Conservation (phyloP, 2,113 vertebrate genomes). For the Sinocyclocheilus anshuiensis region DNA sequence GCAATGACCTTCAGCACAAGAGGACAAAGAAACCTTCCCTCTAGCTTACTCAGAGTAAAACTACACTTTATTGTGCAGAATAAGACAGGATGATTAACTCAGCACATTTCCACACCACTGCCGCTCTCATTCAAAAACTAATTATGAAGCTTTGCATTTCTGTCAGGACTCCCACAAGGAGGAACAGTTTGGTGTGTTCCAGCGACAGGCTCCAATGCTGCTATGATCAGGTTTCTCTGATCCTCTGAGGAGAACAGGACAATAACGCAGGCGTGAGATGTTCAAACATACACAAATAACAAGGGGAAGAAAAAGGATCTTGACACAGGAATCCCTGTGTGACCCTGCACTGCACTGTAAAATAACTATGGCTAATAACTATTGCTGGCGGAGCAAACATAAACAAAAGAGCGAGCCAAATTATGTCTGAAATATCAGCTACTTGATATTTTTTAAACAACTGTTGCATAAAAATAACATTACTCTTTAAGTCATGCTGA, state of each 20-base stretch:
- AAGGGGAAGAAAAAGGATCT: slow-evolving; percentile 3
- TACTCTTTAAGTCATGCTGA: neutral
- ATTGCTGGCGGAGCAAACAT: neutral
- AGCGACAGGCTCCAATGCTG: slow-evolving; percentile 47
- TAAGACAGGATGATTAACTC: slow-evolving; percentile 45
- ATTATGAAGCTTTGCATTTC: slow-evolving; percentile 65
- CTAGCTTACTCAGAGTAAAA: neutral
- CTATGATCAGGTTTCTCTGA: slow-evolving; percentile 14
- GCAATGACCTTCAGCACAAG: slow-evolving; percentile 2
- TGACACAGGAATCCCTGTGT: slow-evolving; percentile 3
- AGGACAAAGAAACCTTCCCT: slow-evolving; percentile 11
- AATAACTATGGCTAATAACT: neutral
- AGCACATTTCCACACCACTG: slow-evolving; percentile 63
- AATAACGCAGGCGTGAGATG: neutral
- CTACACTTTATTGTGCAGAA: neutral
- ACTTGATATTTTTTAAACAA: neutral
- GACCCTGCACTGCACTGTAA: neutral
- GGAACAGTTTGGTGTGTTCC: slow-evolving; percentile 58
- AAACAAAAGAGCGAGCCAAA: neutral
- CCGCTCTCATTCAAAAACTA: slow-evolving; percentile 66
- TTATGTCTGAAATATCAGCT: neutral
- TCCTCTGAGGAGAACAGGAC: neutral
- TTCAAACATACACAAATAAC: slow-evolving; percentile 24
- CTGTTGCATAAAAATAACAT: neutral
- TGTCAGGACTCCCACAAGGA: slow-evolving; percentile 47